Evolutionary conservation across 2,113 vertebrate genomes (phyloP).

Genomic region (Willisornis vidua): DNA sequence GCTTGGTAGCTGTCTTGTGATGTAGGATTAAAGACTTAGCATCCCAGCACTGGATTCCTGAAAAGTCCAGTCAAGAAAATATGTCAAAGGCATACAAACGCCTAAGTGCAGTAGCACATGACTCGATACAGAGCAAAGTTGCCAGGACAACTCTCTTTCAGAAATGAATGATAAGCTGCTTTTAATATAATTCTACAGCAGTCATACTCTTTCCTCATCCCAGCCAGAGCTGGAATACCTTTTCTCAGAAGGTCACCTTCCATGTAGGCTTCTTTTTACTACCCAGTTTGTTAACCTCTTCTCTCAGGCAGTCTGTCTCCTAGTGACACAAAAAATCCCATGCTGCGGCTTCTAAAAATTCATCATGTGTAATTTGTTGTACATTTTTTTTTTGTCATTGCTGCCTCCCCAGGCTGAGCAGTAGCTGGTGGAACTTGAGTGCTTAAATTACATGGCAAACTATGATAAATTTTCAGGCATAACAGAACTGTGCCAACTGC

Average conservation of each 20-base stretch:
- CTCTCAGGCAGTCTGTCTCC: background rate
- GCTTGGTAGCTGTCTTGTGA: slow-evolving; percentile 14
- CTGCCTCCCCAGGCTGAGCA: background rate
- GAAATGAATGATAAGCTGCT: slow-evolving; percentile 30
- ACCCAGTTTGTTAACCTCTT: background rate
- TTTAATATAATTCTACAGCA: background rate
- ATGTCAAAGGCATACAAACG: background rate
- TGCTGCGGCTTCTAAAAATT: slow-evolving; percentile 21
- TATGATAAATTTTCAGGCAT: slow-evolving; percentile 15
- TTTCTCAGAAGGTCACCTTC: slow-evolving; percentile 38
- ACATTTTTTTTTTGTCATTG: background rate
- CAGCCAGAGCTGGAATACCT: slow-evolving; percentile 11
- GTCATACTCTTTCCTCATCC: background rate
- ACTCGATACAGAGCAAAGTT: slow-evolving; percentile 8
- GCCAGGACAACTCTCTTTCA: background rate
- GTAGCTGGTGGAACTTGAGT: background rate
- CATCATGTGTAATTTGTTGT: slow-evolving; percentile 1
- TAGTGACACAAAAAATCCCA: background rate
- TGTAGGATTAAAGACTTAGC: slow-evolving; percentile 34
- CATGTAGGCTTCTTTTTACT: background rate
- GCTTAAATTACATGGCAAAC: slow-evolving; percentile 39
- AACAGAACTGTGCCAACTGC: background rate
- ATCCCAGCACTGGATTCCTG: slow-evolving; percentile 6
- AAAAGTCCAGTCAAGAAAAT: slow-evolving; percentile 14
- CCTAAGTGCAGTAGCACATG: background rate